Conservation (phyloP, 2,113 vertebrate species). For the Tricholaema leucomelas region DNA sequence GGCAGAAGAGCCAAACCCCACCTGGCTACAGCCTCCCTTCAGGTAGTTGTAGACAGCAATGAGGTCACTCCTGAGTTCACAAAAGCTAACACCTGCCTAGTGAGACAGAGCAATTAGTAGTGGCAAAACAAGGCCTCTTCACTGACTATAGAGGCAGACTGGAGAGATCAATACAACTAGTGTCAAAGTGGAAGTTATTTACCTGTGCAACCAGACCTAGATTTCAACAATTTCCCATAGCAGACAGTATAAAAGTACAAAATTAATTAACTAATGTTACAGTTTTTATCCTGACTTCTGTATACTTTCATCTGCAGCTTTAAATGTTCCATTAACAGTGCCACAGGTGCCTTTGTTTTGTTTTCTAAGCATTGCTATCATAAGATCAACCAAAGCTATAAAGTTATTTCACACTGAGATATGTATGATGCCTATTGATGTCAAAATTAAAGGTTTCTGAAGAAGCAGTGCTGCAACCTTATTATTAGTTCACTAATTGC, state of each 20-base stretch:
- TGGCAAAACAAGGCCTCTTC: background rate
- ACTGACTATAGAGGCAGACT: background rate
- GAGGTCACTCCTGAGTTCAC: no score
- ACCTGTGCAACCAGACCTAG: background rate
- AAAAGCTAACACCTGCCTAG: background rate
- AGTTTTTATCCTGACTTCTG: background rate
- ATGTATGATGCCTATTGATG: slow-evolving; percentile 20
- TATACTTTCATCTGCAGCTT: background rate
- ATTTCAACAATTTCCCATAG: background rate
- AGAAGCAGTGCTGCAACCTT: slow-evolving; percentile 21
- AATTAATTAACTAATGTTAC: background rate
- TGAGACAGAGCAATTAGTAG: background rate
- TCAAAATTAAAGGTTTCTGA: slow-evolving; percentile 58
- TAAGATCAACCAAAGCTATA: background rate
- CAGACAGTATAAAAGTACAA: background rate
- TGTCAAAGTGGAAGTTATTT: background rate
- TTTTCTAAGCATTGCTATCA: background rate
- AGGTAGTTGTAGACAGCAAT: no score
- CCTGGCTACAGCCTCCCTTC: no score
- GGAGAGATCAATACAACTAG: background rate
- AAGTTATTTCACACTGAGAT: slow-evolving; percentile 14
- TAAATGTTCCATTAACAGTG: background rate
- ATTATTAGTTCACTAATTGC: slow-evolving; percentile 61
- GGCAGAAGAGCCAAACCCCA: no score
- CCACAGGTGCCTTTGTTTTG: slow-evolving; percentile 1